Evolutionary conservation across 1,140 invertebrate genomes (phyloP).

Genomic region (Drosophila subobscura): DNA sequence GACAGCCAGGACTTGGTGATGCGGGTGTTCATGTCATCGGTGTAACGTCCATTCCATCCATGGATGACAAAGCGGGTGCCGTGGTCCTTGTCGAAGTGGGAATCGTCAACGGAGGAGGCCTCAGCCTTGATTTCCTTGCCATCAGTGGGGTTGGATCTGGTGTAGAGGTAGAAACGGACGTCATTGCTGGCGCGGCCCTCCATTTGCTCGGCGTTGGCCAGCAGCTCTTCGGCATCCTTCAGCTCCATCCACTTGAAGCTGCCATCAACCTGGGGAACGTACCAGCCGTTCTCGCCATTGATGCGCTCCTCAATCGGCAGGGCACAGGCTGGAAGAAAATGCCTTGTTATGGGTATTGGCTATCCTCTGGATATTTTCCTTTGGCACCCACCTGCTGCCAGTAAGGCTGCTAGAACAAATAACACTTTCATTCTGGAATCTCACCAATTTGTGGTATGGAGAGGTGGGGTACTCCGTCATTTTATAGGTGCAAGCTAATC

Average conservation of each 20-base stretch:
- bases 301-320: slow-evolving; percentile 39
- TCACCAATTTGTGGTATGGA: slow-evolving; percentile 1
- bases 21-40: slow-evolving; percentile 40
- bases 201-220: not conserved
- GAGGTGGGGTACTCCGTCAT: slow-evolving; percentile 22
- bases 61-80: slow-evolving; percentile 71
- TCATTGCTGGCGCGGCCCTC: slow-evolving; percentile 32
- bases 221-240: slow-evolving; percentile 33
- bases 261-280: slow-evolving; percentile 43
- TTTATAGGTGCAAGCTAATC: slow-evolving; percentile 42
- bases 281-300: slow-evolving; percentile 59
- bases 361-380: no score
- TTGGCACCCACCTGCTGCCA: slow-evolving; percentile 21
- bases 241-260: slow-evolving; percentile 41
- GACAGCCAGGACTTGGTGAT: slow-evolving; percentile 83
- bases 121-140: slow-evolving; percentile 38
- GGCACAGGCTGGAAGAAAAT: slow-evolving; percentile 31
- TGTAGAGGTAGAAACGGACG: slow-evolving; percentile 69
- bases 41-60: slow-evolving; percentile 43
- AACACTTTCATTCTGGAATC: slow-evolving; percentile 34
- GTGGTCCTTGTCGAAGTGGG: slow-evolving; percentile 56
- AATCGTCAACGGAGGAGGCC: slow-evolving; percentile 32
- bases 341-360: no score
- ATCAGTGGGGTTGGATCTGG: slow-evolving; percentile 32
- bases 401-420: slow-evolving; percentile 16